These are phyloP conservation scores for Nestor notabilis DNA, from an alignment of 2,113 vertebrate species.

Conservation along the genomic window DNA sequence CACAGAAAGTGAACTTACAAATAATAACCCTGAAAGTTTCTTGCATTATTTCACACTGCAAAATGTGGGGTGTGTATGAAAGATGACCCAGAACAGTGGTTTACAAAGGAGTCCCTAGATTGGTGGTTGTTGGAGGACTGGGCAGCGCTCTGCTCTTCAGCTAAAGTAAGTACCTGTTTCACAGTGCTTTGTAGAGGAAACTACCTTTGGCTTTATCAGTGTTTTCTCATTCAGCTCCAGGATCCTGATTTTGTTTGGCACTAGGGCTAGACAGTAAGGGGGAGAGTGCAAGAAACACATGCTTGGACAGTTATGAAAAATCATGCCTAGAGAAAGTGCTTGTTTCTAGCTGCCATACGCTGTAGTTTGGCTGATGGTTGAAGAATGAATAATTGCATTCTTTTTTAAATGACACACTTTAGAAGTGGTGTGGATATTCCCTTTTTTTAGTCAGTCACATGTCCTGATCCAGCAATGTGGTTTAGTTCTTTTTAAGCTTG, in stretches of 20 bases:
- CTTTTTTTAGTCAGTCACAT: constrained; percentile 5
- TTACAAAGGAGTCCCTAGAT: neutral
- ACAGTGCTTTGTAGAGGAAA: neutral
- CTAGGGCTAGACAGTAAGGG: neutral
- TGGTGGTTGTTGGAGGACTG: neutral
- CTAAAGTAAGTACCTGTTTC: neutral
- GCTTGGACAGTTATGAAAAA: neutral
- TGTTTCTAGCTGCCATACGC: neutral
- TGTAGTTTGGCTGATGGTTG: neutral
- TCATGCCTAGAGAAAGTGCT: neutral
- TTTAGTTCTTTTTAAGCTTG: constrained; percentile 14
- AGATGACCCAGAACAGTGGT: neutral
- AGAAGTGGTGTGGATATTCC: neutral
- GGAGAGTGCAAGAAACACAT: neutral
- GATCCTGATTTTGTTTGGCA: neutral
- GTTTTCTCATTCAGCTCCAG: neutral
- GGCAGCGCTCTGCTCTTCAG: neutral
- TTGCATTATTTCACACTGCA: neutral
- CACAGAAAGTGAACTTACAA: neutral
- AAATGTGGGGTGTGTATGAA: neutral
- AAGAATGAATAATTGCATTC: constrained; percentile 8
- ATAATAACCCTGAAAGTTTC: neutral
- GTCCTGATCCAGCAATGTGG: neutral
- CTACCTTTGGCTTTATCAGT: neutral
- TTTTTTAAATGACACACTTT: constrained; percentile 31